Conservation (phyloP, 2,113 vertebrate genomes). For the Sylvilagus bachmani region DNA sequence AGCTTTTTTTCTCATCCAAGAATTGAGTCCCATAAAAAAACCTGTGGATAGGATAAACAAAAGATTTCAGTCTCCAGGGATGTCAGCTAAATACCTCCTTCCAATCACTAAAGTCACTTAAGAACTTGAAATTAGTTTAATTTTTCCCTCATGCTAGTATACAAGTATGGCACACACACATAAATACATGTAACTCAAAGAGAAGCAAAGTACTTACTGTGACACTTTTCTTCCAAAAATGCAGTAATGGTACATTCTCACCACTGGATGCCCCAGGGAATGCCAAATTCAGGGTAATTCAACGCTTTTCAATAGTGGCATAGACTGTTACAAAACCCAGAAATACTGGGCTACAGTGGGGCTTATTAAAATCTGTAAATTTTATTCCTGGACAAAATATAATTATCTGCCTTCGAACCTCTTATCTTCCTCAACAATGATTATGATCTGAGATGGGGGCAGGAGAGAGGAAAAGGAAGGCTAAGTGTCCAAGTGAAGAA, state of each 20-base stretch:
- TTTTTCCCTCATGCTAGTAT: conserved; percentile 6
- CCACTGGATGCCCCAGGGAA: conserved; percentile 31
- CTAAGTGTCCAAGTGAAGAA: conserved; percentile 20
- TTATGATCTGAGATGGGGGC: conserved; percentile 21
- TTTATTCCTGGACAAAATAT: conserved; percentile 49
- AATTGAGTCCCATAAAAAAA: conserved; percentile 81
- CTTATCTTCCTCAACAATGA: conserved; percentile 49
- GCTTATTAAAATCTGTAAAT: background rate
- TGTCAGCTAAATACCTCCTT: conserved; percentile 80
- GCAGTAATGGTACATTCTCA: conserved; percentile 49
- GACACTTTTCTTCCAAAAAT: conserved; percentile 54
- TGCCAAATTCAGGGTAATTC: conserved; percentile 50
- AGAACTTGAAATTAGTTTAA: conserved; percentile 71
- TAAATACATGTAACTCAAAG: background rate
- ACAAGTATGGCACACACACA: background rate
- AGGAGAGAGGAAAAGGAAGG: background rate
- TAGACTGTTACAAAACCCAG: conserved; percentile 33
- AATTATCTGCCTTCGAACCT: conserved; percentile 16
- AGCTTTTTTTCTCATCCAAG: conserved; percentile 58
- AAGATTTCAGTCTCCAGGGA: conserved; percentile 85
- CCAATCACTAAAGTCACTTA: conserved; percentile 82
- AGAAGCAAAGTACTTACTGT: conserved; percentile 38
- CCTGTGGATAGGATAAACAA: conserved; percentile 86
- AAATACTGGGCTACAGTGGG: background rate
- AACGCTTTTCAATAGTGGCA: conserved; percentile 50